Conservation (phyloP, 2,888 invertebrate species). For the Noctua janthina region DNA sequence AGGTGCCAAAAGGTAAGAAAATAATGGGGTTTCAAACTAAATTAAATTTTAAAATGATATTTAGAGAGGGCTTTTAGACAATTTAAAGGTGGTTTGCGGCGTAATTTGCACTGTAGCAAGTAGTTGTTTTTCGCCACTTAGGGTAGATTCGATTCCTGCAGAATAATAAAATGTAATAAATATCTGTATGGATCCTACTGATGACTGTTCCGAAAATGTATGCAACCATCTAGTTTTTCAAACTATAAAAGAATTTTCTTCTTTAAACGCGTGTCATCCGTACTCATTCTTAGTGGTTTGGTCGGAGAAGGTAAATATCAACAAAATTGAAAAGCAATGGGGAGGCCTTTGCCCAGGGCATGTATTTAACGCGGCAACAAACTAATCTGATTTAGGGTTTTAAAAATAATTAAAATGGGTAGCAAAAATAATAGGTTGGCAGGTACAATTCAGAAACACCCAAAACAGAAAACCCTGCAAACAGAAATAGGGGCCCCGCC, state of each 20-base stretch:
- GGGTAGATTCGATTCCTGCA: too few species aligned
- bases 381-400: too few species aligned
- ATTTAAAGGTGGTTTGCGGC: background rate
- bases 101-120: background rate
- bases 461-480: too few species aligned
- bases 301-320: too few species aligned
- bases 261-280: background rate
- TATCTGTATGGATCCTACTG: background rate
- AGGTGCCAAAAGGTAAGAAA: slow-evolving; percentile 14
- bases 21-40: slow-evolving; percentile 18
- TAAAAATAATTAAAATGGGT: too few species aligned
- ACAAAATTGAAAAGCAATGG: too few species aligned
- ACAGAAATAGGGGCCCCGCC: too few species aligned
- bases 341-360: too few species aligned
- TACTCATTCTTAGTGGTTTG: too few species aligned
- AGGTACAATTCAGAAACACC: too few species aligned
- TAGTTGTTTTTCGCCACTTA: background rate
- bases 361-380: too few species aligned
- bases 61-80: background rate
- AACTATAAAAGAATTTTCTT: background rate
- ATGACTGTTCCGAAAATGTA: background rate
- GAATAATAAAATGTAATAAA: background rate
- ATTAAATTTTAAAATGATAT: background rate
- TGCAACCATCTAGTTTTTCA: background rate
- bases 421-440: too few species aligned